These are phyloP conservation scores for Salminus brasiliensis DNA, from an alignment of 2,113 vertebrate species.

Conservation along the genomic window DNA sequence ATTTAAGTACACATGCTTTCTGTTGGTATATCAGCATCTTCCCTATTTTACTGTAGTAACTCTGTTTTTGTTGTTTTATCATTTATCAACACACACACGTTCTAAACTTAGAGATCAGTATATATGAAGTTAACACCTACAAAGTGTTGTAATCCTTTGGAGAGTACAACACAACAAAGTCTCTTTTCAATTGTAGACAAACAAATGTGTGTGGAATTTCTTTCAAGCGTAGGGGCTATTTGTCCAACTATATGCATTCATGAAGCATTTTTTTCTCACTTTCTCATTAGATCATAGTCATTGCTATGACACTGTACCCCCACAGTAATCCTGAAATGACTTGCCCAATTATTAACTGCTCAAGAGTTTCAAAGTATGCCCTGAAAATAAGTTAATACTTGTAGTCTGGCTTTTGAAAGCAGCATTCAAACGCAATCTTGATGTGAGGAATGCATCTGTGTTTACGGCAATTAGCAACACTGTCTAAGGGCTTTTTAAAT, in stretches of 20 bases:
- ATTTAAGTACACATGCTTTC: neutral
- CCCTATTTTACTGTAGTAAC: neutral
- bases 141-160: slow-evolving; percentile 36
- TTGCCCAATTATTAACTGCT: slow-evolving; percentile 39
- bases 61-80: neutral
- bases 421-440: slow-evolving; percentile 40
- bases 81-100: slow-evolving; percentile 25
- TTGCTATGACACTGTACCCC: neutral
- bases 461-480: slow-evolving; percentile 43
- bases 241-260: neutral
- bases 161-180: slow-evolving; percentile 10
- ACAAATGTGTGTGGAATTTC: neutral
- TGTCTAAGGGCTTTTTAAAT: slow-evolving; percentile 26
- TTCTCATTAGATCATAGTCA: slow-evolving; percentile 15
- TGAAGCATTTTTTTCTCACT: slow-evolving; percentile 10
- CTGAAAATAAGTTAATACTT: slow-evolving; percentile 36
- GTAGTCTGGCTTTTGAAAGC: slow-evolving; percentile 29
- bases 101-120: slow-evolving; percentile 20
- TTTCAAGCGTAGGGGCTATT: neutral
- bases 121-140: slow-evolving; percentile 32
- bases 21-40: neutral
- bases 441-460: slow-evolving; percentile 38
- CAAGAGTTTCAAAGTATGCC: slow-evolving; percentile 24
- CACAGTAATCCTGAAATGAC: slow-evolving; percentile 31
- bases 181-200: neutral